Base-by-base conservation (phyloP, 2,113 vertebrate genomes). In the Melanocharis versteri region DNA sequence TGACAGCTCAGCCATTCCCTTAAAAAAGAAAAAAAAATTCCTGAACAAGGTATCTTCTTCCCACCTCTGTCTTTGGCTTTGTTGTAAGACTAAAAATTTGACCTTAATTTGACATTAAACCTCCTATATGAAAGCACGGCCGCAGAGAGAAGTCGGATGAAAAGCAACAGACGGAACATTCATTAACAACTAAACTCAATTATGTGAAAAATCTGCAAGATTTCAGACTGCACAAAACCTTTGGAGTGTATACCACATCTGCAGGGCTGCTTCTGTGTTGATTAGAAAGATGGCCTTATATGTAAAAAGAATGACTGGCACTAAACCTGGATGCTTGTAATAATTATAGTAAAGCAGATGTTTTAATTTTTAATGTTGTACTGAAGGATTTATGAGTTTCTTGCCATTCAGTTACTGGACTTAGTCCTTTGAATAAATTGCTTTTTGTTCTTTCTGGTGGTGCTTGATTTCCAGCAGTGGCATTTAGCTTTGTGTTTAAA, bases 261-360 rank as follows among this genome's bases (percentile, higher is more conserved):
- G 54, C 56, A 83, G 28, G 42, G 39, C 54, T 95, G 76, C 64
- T 89, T 33, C 51, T 90, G 79, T 95, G 60, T 48, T 96, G 68
- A 89, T 90, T 90, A 92, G 39, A 51, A 70, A 71, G 31, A 62
- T 86, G 71, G 60, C 14, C 66, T 90, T 69, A 18, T 21, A 48
- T 24, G 81, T 83, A 58, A 91, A 93, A 89, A 79, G 69, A 96
- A 83, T 62, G 57, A 50, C 53, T 87, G 73, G 14, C 22, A 39
- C 13, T 72, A 89, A 89, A 92, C 53, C 61, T 86, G 48, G 19
- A 39, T 35, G 71, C 84, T 85, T 90, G 22, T 89, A 94, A 82
- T 86, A 92, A 93, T 90, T 94, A 57, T 11, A 80, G 16, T 18
- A 75, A 95, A 96, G 31, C 39, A 94, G 73, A 50, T 95, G 45